Conservation (phyloP, 2,797 vertebrate genomes). For the Yasuhikotakia modesta region DNA sequence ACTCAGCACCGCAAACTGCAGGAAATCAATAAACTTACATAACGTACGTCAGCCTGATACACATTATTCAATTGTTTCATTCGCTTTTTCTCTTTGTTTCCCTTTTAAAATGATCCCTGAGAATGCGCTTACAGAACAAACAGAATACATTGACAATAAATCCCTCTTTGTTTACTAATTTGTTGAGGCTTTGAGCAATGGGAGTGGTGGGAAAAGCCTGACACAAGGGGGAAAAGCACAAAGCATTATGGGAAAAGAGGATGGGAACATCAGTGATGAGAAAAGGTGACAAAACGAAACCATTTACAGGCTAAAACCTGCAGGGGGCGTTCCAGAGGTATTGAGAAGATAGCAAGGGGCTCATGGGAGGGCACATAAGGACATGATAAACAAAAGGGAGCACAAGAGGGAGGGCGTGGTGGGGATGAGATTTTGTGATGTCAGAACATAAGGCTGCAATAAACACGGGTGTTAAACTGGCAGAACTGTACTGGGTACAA, state of each 20-base stretch:
- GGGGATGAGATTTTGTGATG: constrained; percentile 64
- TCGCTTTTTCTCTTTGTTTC: not conserved
- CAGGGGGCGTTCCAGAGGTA: constrained; percentile 29
- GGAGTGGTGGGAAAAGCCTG: constrained; percentile 41
- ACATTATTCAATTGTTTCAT: not conserved
- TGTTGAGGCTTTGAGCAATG: constrained; percentile 34
- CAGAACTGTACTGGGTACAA: constrained; percentile 41
- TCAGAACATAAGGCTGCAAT: constrained; percentile 73
- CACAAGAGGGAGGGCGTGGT: constrained; percentile 24
- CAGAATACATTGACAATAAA: constrained; percentile 19
- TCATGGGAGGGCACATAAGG: not conserved
- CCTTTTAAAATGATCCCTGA: constrained; percentile 18
- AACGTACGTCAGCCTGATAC: constrained; percentile 23
- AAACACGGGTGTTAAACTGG: constrained; percentile 68
- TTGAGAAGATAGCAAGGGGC: not conserved
- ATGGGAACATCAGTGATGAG: not conserved
- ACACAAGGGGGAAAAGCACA: constrained; percentile 6
- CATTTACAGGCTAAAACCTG: constrained; percentile 10
- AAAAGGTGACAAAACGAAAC: not conserved
- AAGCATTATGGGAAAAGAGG: constrained; percentile 10
- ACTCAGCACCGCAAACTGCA: constrained; percentile 7
- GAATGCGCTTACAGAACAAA: constrained; percentile 29
- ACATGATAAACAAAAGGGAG: not conserved
- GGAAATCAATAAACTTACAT: constrained; percentile 23
- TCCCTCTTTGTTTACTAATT: constrained; percentile 48